Evolutionary conservation across 2,888 invertebrate genomes (phyloP), one percentile per base, ranked within the genome.

Genomic region (Drosophila kambysellisi): DNA sequence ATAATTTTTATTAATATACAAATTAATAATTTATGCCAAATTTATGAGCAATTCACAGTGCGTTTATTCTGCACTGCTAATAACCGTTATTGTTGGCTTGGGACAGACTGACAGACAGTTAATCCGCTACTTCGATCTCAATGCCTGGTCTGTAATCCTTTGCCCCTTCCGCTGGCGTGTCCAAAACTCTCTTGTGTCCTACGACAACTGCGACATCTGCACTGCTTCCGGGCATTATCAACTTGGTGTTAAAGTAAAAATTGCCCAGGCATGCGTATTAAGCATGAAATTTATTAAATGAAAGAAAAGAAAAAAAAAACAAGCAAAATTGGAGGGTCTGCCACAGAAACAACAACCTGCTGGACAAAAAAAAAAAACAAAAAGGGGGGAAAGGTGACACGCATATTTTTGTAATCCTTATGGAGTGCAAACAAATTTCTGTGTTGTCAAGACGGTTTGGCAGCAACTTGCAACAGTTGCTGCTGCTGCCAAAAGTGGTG

Each of bases 351-450:
- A 71, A 56, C 62, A 66, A 72, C 68, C 65, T 60, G 74, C 67
- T 39, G 50, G 9, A 41, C 6, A 46, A 8, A 7, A 6, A 17
- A 29, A 37, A 53, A 50, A n/a, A 30, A 37, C 25, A 25, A 25
- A 25, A 56, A 35, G 9, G 20, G 41, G n/a, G 17, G 48, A 20
- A 32, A 52, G 60, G 70, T 76, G 68, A 68, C 53, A 69, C 56
- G 70, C 82, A 82, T 82, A 81, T 88, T 82, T 83, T 79, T 83
- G 84, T 83, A 86, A 86, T 88, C 81, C 86, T 89, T 89, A 89
- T 89, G 88, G 83, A 89, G 89, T 88, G 89, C 90, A 90, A 90
- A 90, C 89, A 89, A 81, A 89, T 82, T 83, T 89, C 70, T 70
- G 83, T 85, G 85, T 82, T 89, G 87, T 89, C 82, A 83, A 80